Base-by-base conservation (phyloP, 2,113 vertebrate genomes). In the Crotalus helleri region DNA sequence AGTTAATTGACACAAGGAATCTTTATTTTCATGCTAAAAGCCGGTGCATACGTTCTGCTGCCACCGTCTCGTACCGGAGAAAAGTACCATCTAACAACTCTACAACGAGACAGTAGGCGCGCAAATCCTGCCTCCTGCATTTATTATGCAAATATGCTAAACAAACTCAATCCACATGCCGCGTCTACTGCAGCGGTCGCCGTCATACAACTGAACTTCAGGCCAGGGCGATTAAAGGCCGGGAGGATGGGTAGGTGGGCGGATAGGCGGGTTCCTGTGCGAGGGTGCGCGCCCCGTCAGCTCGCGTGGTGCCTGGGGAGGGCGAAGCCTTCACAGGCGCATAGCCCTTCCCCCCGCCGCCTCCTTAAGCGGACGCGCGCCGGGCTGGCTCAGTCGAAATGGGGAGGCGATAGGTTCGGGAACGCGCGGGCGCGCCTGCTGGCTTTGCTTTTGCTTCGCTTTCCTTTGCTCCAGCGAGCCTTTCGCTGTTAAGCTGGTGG, bases 371-470 rank as follows among this genome's bases (percentile, higher is more conserved):
- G 92, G 59, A n/a, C 58, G 94, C 58, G 69, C 69, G 13, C 33
- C 1, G n/a, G 26, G 23, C 64, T 33, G 23, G 5, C 44, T n/a
- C 58, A 58, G 15, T 15, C 49, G n/a, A n/a, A 39, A 61, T 53
- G 88, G 87, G 33, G 23, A 88, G 94, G 94, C 86, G 89, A 59
- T 64, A 53, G 69, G 92, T 91, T 93, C 92, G 88, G 64, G 29
- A 64, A 1, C 89, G 94, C 93, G 92, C 85, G 92, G 89, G 23
- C 90, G 59, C 17, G 59, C 57, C 88, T 24, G 21, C 59, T 29
- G 5, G 39, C 21, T 55, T 90, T 9, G 93, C 94, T 88, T 91
- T 12, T 29, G 89, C 13, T 53, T 90, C 5, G 86, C 94, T 81
- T 87, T 1, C 46, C 59, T 54, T 81, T 46, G 61, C n/a, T 54